Evolutionary conservation across 2,797 vertebrate species (phyloP).

Genomic region (Helicolenus hilgendorfi): DNA sequence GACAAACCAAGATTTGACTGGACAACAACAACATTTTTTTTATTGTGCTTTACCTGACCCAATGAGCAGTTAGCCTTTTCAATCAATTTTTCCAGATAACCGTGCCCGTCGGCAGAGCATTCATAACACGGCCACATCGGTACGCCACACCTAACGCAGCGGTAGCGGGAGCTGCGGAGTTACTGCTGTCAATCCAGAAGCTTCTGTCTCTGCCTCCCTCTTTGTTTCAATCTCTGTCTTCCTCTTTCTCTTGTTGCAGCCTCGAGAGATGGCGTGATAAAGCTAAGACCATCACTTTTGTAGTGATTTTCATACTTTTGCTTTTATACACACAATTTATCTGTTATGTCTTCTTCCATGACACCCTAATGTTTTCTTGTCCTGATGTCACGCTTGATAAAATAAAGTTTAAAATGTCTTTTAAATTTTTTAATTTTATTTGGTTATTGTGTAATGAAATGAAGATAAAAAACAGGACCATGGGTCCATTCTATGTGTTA

Average conservation of each 20-base stretch:
- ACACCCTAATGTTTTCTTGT: neutral
- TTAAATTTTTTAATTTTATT: neutral
- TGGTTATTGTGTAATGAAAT: neutral
- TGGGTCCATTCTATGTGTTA: neutral
- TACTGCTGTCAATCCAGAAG: neutral
- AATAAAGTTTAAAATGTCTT: neutral
- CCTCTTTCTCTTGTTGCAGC: neutral
- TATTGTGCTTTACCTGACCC: neutral
- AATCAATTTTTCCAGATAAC: neutral
- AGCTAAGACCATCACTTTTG: neutral
- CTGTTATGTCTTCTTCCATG: neutral
- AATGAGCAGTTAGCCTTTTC: neutral
- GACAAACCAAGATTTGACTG: neutral
- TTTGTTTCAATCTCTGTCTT: neutral
- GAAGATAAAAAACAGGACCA: neutral
- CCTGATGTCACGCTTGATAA: neutral
- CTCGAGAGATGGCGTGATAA: neutral
- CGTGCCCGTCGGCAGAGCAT: neutral
- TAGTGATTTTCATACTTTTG: too few relatives aligned
- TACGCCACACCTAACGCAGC: neutral
- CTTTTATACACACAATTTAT: neutral
- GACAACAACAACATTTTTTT: neutral
- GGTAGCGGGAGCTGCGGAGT: neutral
- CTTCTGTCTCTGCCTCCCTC: neutral
- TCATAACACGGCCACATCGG: neutral